These are phyloP conservation scores for Macquaria australasica DNA, from an alignment of 2,113 vertebrate species.

Conservation along the genomic window DNA sequence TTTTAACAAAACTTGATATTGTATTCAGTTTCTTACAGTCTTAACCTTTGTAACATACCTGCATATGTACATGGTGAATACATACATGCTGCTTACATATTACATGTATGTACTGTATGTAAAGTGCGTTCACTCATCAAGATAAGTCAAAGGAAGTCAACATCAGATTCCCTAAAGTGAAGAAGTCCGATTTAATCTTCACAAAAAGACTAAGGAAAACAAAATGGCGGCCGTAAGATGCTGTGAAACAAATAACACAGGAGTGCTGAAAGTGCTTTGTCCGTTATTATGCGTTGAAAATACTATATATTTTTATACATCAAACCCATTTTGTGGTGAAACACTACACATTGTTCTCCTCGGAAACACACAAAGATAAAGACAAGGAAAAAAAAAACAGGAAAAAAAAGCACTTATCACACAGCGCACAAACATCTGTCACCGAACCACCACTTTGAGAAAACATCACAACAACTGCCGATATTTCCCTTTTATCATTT, in stretches of 20 bases:
- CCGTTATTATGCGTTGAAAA: not conserved
- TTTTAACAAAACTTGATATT: not conserved
- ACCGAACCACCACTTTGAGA: not conserved
- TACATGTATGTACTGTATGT: not conserved
- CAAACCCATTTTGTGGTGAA: not conserved
- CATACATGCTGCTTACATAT: not conserved
- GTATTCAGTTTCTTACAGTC: not conserved
- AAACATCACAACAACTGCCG: slow-evolving; percentile 1
- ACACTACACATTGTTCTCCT: not conserved
- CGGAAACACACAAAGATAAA: slow-evolving; percentile 6
- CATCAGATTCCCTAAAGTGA: too few species aligned
- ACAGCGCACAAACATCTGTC: slow-evolving; percentile 9
- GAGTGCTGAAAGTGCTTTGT: not conserved
- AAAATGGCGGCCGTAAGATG: not conserved
- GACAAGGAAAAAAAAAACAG: not conserved
- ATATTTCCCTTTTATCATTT: slow-evolving; percentile 16
- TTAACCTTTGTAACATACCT: not conserved
- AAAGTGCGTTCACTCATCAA: not conserved
- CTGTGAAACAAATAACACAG: not conserved
- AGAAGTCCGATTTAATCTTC: not conserved
- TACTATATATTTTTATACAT: not conserved
- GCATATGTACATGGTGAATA: not conserved
- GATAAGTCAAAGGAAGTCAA: not conserved
- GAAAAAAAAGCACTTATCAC: not conserved
- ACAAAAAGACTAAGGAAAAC: not conserved